phyloP scores from a whole-genome alignment of 2,888 invertebrate genomes.

The Parasteatoda lunata region DNA sequence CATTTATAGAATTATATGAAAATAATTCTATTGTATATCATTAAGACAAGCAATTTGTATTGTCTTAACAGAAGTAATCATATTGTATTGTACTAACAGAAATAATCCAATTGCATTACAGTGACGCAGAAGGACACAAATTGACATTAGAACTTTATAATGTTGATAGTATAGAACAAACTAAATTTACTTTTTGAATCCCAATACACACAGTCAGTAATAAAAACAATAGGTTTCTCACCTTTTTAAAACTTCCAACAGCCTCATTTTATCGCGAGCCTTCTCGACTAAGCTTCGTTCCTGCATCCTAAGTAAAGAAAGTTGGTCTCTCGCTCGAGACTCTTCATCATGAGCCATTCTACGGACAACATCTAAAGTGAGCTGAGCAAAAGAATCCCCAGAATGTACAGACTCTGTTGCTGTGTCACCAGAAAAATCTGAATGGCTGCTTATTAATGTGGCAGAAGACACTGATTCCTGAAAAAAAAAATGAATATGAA shows the following conservation, averaged over 20 bases:
- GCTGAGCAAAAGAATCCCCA: slow-evolving; percentile 74
- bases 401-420: slow-evolving; percentile 33
- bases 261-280: slow-evolving; percentile 80
- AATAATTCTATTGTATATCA: no score
- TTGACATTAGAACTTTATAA: no score
- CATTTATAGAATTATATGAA: no score
- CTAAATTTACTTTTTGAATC: no score
- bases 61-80: no score
- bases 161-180: no score
- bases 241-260: slow-evolving; percentile 81
- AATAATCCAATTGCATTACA: no score
- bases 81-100: no score
- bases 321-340: slow-evolving; percentile 80
- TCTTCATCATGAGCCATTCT: slow-evolving; percentile 81
- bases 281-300: slow-evolving; percentile 82
- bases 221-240: slow-evolving; percentile 61
- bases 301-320: slow-evolving; percentile 80
- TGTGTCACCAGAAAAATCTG: slow-evolving; percentile 15
- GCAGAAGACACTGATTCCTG: slow-evolving; percentile 54
- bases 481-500: slow-evolving; percentile 8
- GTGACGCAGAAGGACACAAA: no score
- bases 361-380: slow-evolving; percentile 74
- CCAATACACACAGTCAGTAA: no score
- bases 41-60: no score
- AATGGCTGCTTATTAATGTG: slow-evolving; percentile 37